Evolutionary conservation across 2,888 invertebrate species (phyloP).

Genomic region (Nomada flava): DNA sequence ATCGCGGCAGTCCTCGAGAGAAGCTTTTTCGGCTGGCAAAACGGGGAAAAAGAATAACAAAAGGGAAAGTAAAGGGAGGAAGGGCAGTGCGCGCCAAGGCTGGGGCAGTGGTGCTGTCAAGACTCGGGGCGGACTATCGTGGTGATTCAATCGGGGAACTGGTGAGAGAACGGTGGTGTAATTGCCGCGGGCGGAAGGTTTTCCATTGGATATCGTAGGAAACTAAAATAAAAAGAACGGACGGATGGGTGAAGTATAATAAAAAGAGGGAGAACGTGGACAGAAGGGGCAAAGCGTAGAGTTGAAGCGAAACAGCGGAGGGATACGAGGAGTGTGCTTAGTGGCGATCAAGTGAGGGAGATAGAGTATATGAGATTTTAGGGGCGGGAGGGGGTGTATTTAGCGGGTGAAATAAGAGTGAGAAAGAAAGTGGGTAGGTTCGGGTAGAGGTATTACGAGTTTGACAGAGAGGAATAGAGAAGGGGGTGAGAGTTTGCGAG

Average conservation of each 20-base stretch:
- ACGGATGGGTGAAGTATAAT: too few species aligned
- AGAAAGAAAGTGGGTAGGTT: conserved; percentile 26
- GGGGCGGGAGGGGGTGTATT: neutral
- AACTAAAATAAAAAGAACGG: too few species aligned
- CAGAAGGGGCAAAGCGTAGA: neutral
- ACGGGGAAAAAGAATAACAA: neutral
- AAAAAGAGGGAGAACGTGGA: neutral
- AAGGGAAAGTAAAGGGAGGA: too few species aligned
- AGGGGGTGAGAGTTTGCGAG: conserved; percentile 31
- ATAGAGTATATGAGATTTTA: neutral
- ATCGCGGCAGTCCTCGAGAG: conserved; percentile 78
- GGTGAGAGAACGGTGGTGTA: conserved; percentile 17
- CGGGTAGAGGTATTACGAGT: neutral
- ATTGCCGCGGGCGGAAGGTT: conserved; percentile 10
- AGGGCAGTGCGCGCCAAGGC: conserved; percentile 10
- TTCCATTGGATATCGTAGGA: too few species aligned
- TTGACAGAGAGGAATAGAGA: conserved; percentile 17
- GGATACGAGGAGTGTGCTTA: neutral
- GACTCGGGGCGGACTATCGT: conserved; percentile 16
- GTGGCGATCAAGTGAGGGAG: conserved; percentile 13
- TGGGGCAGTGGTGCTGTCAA: too few species aligned
- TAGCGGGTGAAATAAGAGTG: conserved; percentile 13
- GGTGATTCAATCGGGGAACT: conserved; percentile 4
- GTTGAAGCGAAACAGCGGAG: neutral
- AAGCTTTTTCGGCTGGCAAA: conserved; percentile 51